Percentiles rank a stretch among this genome's conserved stretches.
Conservation (phyloP, 1,140 invertebrate genomes). For the Trichonephila clavipes region DNA sequence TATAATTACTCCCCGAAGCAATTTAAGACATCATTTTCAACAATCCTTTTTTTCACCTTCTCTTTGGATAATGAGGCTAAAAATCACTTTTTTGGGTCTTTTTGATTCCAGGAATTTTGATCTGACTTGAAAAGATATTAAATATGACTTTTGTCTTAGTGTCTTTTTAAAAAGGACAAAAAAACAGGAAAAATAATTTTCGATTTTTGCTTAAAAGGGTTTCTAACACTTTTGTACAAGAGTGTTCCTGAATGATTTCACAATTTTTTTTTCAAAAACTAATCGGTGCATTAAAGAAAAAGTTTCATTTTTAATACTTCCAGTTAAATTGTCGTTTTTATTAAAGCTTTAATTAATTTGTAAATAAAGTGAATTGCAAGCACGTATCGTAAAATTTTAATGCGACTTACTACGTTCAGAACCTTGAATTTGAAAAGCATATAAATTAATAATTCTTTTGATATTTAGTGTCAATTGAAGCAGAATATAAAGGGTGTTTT, state of each 20-base stretch:
- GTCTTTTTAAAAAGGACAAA: neutral
- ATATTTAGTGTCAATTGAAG: too few species aligned
- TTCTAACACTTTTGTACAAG: neutral
- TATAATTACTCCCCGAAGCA: slow-evolving; percentile 28
- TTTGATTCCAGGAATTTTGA: neutral
- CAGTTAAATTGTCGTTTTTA: too few species aligned
- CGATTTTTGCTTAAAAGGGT: neutral
- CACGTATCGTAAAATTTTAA: too few species aligned
- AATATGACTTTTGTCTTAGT: slow-evolving; percentile 12
- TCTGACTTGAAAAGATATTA: slow-evolving; percentile 33
- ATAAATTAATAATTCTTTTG: too few species aligned
- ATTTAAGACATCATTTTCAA: slow-evolving; percentile 48
- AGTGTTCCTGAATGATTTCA: neutral
- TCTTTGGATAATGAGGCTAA: neutral
- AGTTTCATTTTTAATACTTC: too few species aligned
- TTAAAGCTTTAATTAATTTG: too few species aligned
- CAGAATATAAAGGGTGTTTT: too few species aligned
- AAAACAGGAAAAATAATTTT: neutral
- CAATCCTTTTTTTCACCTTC: neutral
- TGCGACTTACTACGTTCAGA: too few species aligned
- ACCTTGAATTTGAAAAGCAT: too few species aligned
- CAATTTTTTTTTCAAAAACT: too few species aligned
- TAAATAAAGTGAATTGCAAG: too few species aligned
- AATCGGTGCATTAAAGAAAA: too few species aligned
- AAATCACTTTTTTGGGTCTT: neutral